Base-by-base conservation (phyloP, 2,113 vertebrate genomes). In the Anolis carolinensis region DNA sequence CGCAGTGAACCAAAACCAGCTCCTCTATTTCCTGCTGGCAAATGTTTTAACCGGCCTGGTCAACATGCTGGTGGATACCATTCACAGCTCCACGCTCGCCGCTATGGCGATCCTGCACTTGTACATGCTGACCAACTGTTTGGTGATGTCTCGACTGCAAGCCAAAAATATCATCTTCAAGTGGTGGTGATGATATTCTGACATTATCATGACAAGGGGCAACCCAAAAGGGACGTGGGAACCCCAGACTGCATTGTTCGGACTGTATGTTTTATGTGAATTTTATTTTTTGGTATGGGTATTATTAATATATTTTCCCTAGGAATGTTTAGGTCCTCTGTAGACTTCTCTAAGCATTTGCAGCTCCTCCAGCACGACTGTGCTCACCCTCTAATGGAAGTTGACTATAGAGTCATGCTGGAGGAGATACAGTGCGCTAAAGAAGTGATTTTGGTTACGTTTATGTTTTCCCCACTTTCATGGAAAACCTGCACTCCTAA, bases 121-220 rank as follows among this genome's bases (percentile, higher is more conserved):
- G 1, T 99, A 99, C 92, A 99, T 99, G 98, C 97, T 99, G 90
- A 79, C 87, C 0, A 99, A 98, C 89, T 98, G 97, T 87, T 92
- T 95, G 74, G 70, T 97, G 87, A 95, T 97, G 87, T 95, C 96
- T 89, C 25, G 96, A 89, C 93, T 99, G 87, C 96, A 98, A 67
- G 74, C 97, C 8, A 96, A 94, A 90, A 96, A 96, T 88, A 95
- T 98, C 88, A 97, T 96, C 83, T 79, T 98, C 30, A 99, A 99
- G 93, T 98, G 97, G 89, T 98, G 98, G 97, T 99, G 93, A 96
- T 85, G 59, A 84, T 68, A 20, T 50, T 50, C 6, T 52, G 68
- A 23, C 11, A 8, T 4, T 5, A 1, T 79, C 30, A 86, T 67
- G 6, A 77, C 48, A 75, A 55, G n/a, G 27, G 20, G 3, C 23